Percentiles rank a stretch among this genome's conserved stretches.
phyloP scores from a whole-genome alignment of 2,113 vertebrate species.

The Tachysurus vachellii region DNA sequence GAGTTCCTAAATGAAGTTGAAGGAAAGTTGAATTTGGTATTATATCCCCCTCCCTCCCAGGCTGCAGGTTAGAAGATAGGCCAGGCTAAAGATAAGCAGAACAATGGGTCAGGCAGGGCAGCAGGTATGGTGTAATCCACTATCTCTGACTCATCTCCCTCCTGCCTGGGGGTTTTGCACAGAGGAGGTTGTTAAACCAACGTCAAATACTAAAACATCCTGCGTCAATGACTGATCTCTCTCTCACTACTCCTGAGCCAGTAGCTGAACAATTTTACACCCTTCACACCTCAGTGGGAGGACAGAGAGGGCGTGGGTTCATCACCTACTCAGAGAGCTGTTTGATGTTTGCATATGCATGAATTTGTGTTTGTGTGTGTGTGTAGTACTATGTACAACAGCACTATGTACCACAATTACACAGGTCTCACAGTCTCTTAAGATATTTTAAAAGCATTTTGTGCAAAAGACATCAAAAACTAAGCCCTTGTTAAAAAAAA shows the following conservation, averaged over 20 bases:
- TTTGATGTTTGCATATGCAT: conserved; percentile 25
- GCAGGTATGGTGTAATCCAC: conserved; percentile 63
- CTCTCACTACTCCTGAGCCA: conserved; percentile 6
- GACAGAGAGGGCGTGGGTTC: conserved; percentile 42
- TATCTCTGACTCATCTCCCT: conserved; percentile 74
- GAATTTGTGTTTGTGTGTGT: not conserved
- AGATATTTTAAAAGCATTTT: not conserved
- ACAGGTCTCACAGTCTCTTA: not conserved
- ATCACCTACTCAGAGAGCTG: conserved; percentile 1
- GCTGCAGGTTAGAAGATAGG: conserved; percentile 61
- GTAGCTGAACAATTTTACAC: conserved; percentile 54
- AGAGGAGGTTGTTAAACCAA: conserved; percentile 79
- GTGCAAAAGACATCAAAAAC: not conserved
- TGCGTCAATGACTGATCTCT: conserved; percentile 64
- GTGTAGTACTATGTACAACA: not conserved
- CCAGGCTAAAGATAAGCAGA: conserved; percentile 69
- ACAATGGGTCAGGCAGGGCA: conserved; percentile 67
- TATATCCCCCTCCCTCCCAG: conserved; percentile 62
- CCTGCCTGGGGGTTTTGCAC: conserved; percentile 65
- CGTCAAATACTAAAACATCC: conserved; percentile 80
- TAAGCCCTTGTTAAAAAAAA: not conserved
- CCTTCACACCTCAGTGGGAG: conserved; percentile 62
- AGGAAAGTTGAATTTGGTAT: conserved; percentile 53
- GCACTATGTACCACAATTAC: not conserved
- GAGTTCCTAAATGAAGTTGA: conserved; percentile 54